Evolutionary conservation across 2,888 invertebrate species (phyloP), one percentile per base, ranked within the genome.

Genomic region (Plagodis pulveraria): DNA sequence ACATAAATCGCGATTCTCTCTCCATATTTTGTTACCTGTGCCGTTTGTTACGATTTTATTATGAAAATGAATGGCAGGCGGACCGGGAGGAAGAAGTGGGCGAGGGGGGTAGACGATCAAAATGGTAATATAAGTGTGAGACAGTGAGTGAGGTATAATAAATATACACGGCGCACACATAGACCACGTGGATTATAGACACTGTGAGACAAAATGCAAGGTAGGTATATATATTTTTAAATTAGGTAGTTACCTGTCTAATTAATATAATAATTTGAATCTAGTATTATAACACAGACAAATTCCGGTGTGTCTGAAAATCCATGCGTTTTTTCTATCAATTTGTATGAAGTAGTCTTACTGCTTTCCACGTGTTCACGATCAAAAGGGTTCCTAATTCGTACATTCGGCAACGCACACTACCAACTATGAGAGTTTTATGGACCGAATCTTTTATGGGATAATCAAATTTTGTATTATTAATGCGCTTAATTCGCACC

Each of bases 391-490:
- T 90, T 89, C 86, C 91, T 91, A 92, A 92, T 92, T 90, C 89
- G 90, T 86, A 89, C 85, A 83, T 87, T 89, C 84, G 86, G 83
- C 78, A 81, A 77, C 83, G 85, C 79, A 80, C 89, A 90, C 89
- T 91, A 89, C 62, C 83, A 85, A 91, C 89, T 91, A 91, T 83
- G 86, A 81, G 86, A 81, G 86, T 91, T 91, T 92, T 92, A 91
- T 91, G 88, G 87, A 81, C 81, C 85, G 89, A 89, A 86, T 90
- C 90, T 91, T 92, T 92, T 91, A 92, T 89, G 85, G 87, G 89
- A 91, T 91, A 92, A 92, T 92, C 90, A 91, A 92, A 92, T 91
- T 91, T 90, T 91, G 89, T 88, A 86, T 86, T 90, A 90, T 91
- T 91, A 91, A 91, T 90, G 89, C 83, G 74, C 80, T 82, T 85